Percentiles rank a stretch among this genome's conserved stretches.
Evolutionary conservation across 1,140 invertebrate species (phyloP).

Genomic region (Megathymus violae): DNA sequence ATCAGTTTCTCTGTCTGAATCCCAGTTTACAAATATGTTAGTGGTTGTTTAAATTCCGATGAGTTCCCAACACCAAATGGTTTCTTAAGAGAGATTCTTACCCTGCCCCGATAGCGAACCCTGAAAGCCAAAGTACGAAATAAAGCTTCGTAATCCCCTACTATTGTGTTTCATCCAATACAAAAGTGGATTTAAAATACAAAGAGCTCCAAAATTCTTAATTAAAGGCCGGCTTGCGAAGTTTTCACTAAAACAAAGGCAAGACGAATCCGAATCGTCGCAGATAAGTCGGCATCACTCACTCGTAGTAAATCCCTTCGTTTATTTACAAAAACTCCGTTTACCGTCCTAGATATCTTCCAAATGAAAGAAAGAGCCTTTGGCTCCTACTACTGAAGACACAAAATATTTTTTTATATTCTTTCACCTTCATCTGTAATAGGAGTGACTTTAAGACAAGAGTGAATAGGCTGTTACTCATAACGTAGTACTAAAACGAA

Average conservation of each 20-base stretch:
- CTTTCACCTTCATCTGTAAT: too few species aligned
- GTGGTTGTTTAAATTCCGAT: too few species aligned
- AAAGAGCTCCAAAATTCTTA: constrained; percentile 28
- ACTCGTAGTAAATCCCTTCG: constrained; percentile 41
- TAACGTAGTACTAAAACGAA: too few species aligned
- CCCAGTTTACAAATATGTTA: too few species aligned
- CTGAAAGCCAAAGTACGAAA: background rate
- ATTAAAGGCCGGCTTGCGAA: constrained; percentile 23
- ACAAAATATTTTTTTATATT: background rate
- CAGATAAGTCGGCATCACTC: constrained; percentile 40
- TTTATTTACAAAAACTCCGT: constrained; percentile 42
- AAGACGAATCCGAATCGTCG: constrained; percentile 33
- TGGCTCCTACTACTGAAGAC: constrained; percentile 9
- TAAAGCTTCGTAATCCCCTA: constrained; percentile 23
- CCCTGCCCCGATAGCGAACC: background rate
- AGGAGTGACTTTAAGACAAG: too few species aligned
- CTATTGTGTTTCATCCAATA: constrained; percentile 25
- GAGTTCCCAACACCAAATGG: too few species aligned
- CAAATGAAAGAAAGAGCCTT: constrained; percentile 29
- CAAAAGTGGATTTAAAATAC: constrained; percentile 26
- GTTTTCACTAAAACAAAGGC: constrained; percentile 25
- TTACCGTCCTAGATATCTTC: constrained; percentile 35
- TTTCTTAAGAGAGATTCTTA: too few species aligned
- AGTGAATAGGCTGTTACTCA: too few species aligned
- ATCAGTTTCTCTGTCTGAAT: too few species aligned